Evolutionary conservation across 2,797 vertebrate genomes (phyloP).

Genomic region (Morelia viridis): DNA sequence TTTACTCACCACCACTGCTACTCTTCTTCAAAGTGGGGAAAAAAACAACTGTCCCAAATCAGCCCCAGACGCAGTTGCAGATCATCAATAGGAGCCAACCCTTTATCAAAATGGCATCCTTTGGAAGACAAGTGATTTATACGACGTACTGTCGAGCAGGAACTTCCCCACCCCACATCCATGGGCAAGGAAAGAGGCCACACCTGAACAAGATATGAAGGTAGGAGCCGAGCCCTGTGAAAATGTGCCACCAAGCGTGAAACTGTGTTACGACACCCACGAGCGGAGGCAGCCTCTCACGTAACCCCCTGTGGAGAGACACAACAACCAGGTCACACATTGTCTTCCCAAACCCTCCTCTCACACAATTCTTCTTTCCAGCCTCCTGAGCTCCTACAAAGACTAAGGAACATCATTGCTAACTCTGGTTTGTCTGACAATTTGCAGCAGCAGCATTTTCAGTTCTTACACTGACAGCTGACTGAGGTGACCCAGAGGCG

Average conservation of each 20-base stretch:
- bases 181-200: neutral
- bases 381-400: fast-evolving
- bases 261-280: constrained; percentile 91
- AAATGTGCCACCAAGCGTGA: constrained; percentile 98
- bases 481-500: neutral
- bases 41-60: neutral
- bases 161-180: no score
- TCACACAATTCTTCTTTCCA: neutral
- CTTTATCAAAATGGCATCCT: neutral
- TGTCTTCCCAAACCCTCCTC: neutral
- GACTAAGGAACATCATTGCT: neutral
- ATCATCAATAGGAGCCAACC: neutral
- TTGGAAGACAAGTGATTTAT: neutral
- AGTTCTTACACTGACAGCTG: neutral
- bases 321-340: fast-evolving
- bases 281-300: constrained; percentile 82
- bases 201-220: constrained; percentile 97
- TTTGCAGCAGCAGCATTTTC: neutral
- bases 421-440: neutral
- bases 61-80: neutral
- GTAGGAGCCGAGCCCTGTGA: constrained; percentile 96
- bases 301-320: constrained; percentile 76
- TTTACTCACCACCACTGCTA: neutral
- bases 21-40: no score
- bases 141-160: neutral